Base-by-base conservation (phyloP, 2,113 vertebrate species). In the Dipodomys ordii region DNA sequence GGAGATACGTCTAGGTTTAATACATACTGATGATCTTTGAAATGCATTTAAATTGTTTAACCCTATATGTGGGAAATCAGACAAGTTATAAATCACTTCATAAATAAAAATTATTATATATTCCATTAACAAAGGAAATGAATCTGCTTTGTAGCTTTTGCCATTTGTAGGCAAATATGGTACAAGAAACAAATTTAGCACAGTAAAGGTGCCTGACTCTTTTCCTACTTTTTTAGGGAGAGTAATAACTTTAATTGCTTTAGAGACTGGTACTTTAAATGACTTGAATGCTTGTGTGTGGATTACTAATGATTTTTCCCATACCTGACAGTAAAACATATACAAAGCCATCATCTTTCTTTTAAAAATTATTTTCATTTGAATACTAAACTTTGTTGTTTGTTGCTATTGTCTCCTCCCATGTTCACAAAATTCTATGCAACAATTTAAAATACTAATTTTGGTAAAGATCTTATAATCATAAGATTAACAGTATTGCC, bases 201-300 rank as follows among this genome's bases (percentile, higher is more conserved):
- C 27, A 62, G 53, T 23, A 46, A 28, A 32, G 15, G 11, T 35
- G 11, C 28, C 87, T 49, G 23, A 22, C 83, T 81, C 9, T 16
- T 80, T 60, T 25, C 39, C 23, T 64, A 7, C 8, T 82, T 89
- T 73, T 46, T 18, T 39, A 76, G 12, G 25, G 32, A 28, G 49
- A 90, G 49, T 74, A 44, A 20, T 84, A 65, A 68, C 49, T 76
- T 92, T 78, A 53, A 73, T 96, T 72, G 93, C 27, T 79, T 39
- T 78, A 65, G 32, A 88, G 85, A 32, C 35, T 90, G 44, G 10
- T 64, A 73, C 27, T 92, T 84, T 79, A 87, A 25, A 68, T 79
- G 72, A 67, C 23, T 68, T 25, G 32, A 20, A 82, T 90, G 82
- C 20, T 49, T 0, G 0, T 32, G 0, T 68, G 35, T 60, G 27